These are phyloP conservation scores for Philonicus albiceps DNA, from an alignment of 2,888 invertebrate species.

Conservation along the genomic window DNA sequence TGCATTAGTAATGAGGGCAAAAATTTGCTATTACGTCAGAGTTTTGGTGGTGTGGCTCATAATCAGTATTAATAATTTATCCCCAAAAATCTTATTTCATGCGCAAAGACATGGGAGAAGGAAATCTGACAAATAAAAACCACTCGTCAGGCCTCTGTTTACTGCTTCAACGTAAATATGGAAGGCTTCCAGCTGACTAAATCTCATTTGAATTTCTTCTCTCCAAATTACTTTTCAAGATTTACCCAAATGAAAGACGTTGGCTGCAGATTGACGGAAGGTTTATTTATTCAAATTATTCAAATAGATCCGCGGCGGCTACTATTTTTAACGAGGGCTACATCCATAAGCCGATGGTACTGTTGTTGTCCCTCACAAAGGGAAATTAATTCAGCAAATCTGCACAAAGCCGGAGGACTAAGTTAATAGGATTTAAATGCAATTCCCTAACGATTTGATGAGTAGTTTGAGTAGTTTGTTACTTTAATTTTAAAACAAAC, in stretches of 20 bases:
- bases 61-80: neutral
- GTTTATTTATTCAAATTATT: slow-evolving; percentile 21
- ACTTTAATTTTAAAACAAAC: neutral
- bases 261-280: slow-evolving; percentile 3
- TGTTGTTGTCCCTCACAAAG: neutral
- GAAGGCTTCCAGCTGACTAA: slow-evolving; percentile 26
- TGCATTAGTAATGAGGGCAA: neutral
- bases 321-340: slow-evolving; percentile 14
- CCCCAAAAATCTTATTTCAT: neutral
- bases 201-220: slow-evolving; percentile 23
- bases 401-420: neutral
- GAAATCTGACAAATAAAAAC: neutral
- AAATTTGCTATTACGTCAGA: neutral
- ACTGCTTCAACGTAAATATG: slow-evolving; percentile 1
- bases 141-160: slow-evolving; percentile 18
- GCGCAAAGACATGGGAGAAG: neutral
- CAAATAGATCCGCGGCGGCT: slow-evolving; percentile 7
- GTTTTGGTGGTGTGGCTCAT: neutral
- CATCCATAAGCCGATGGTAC: neutral
- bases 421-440: slow-evolving; percentile 26
- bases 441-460: neutral
- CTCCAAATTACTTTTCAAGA: slow-evolving; percentile 8
- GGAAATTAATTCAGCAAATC: slow-evolving; percentile 8
- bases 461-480: slow-evolving; percentile 14
- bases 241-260: slow-evolving; percentile 7